These are phyloP conservation scores for Salticus scenicus DNA, from an alignment of 2,888 invertebrate species.

Conservation along the genomic window DNA sequence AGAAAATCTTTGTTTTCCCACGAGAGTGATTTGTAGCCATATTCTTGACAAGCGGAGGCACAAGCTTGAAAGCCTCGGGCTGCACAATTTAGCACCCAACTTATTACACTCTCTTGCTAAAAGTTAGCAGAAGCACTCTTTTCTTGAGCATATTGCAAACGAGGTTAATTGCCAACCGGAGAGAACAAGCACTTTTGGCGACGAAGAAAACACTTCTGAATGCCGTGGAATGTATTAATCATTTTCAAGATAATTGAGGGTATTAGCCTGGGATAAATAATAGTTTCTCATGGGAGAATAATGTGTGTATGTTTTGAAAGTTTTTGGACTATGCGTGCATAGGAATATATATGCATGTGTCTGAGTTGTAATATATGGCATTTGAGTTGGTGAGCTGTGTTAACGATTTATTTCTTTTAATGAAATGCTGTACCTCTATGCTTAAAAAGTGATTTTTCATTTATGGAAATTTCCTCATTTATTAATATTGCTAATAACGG, in stretches of 20 bases:
- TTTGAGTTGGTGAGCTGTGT: no score
- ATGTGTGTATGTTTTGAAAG: neutral
- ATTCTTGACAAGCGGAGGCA: neutral
- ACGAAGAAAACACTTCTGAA: conserved; percentile 5
- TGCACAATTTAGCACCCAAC: conserved; percentile 8
- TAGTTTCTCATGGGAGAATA: neutral
- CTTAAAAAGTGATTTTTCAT: no score
- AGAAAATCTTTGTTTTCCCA: conserved; percentile 3
- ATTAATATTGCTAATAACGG: no score
- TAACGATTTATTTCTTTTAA: no score
- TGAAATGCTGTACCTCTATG: no score
- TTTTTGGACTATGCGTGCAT: no score
- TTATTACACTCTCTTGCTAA: neutral
- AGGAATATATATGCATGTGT: no score
- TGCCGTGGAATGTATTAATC: neutral
- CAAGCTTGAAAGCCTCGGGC: neutral
- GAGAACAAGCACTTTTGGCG: neutral
- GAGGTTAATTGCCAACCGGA: conserved; percentile 5
- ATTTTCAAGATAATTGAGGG: conserved; percentile 15
- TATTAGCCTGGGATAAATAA: conserved; percentile 2
- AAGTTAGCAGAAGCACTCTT: conserved; percentile 4
- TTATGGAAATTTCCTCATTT: no score
- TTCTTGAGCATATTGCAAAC: neutral
- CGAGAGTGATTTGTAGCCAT: neutral
- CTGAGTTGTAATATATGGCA: no score